phyloP scores from a whole-genome alignment of 1,140 invertebrate genomes.

The Yoshiicerus persimilis region DNA sequence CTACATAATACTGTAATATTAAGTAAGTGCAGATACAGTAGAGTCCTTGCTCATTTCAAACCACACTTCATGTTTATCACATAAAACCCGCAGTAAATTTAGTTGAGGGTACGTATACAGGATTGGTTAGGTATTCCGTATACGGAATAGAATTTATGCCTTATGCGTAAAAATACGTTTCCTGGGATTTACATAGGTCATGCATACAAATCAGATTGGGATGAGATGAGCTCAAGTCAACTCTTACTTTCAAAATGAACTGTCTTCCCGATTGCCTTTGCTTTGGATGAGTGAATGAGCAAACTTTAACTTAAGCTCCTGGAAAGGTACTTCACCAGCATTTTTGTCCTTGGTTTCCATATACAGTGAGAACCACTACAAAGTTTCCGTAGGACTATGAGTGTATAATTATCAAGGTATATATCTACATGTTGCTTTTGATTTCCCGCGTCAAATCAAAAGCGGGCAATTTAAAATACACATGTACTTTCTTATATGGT shows the following conservation, averaged over 20 bases:
- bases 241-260: neutral
- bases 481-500: neutral
- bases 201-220: slow-evolving; percentile 18
- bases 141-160: slow-evolving; percentile 11
- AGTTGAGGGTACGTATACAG: neutral
- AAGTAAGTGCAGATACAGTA: neutral
- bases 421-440: no score
- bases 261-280: neutral
- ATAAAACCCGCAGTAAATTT: slow-evolving; percentile 5
- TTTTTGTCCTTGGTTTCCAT: no score
- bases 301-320: neutral
- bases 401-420: no score
- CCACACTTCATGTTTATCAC: slow-evolving; percentile 15
- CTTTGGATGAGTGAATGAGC: neutral
- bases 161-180: slow-evolving; percentile 15
- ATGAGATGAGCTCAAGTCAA: neutral
- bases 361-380: no score
- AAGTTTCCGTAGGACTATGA: no score
- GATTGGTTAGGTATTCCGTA: neutral
- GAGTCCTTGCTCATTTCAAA: neutral
- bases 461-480: no score
- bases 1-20: neutral
- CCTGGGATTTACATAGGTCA: slow-evolving; percentile 15
- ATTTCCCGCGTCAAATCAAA: no score
- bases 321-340: neutral